Evolutionary conservation across 2,888 invertebrate genomes (phyloP).

Genomic region (Tachina fera): DNA sequence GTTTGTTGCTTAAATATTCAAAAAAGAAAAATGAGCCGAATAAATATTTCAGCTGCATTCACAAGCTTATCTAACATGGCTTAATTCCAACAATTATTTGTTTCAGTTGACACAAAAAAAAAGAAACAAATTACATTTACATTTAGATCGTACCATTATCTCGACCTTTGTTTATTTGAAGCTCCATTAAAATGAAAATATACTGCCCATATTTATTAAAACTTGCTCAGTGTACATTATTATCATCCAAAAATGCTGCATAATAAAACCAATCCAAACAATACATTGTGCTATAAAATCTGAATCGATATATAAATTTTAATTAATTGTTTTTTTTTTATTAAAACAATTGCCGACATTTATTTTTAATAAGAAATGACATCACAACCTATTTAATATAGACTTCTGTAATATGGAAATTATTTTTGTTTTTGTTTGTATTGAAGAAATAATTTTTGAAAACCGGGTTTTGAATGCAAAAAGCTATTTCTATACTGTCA

Average conservation of each 20-base stretch:
- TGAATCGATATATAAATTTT: not conserved
- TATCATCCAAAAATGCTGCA: not conserved
- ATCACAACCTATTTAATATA: slow-evolving; percentile 11
- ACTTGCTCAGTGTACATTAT: not conserved
- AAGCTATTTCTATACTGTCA: too few relatives aligned
- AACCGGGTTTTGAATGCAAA: too few relatives aligned
- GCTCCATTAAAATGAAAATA: not conserved
- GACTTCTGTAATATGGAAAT: not conserved
- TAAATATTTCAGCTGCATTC: too few relatives aligned
- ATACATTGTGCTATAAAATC: not conserved
- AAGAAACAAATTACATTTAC: not conserved
- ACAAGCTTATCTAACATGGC: too few relatives aligned
- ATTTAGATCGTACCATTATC: not conserved
- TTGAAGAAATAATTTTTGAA: not conserved
- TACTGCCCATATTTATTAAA: not conserved
- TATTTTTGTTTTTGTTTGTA: not conserved
- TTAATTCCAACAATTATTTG: too few relatives aligned
- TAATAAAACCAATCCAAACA: not conserved
- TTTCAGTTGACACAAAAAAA: not conserved
- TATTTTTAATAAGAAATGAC: slow-evolving; percentile 2
- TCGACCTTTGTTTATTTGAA: not conserved
- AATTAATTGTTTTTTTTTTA: not conserved
- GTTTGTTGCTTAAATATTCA: too few relatives aligned
- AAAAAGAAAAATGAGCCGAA: too few relatives aligned
- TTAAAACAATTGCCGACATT: not conserved